Evolutionary conservation across 2,888 invertebrate genomes (phyloP).

Genomic region (Yponomeuta evonymella): DNA sequence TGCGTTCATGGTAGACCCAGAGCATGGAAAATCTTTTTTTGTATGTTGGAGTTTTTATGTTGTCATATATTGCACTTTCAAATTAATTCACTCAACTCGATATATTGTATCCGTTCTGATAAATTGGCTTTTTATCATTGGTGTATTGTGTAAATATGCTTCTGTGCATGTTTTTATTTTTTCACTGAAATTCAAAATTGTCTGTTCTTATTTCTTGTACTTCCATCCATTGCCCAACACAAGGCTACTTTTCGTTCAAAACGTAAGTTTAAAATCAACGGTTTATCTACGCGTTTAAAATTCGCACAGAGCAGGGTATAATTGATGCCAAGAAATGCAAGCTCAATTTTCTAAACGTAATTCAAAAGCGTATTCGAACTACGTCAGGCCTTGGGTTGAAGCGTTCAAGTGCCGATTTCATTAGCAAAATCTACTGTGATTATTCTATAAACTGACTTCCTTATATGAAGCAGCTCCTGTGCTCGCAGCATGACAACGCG

Average conservation of each 20-base stretch:
- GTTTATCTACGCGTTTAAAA: too few species aligned
- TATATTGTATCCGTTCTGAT: not conserved
- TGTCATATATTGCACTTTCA: not conserved
- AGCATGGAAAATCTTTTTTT: not conserved
- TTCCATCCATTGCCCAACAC: not conserved
- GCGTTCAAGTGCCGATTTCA: not conserved
- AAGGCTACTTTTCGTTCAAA: not conserved
- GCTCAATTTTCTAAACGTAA: not conserved
- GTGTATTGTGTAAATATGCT: conserved; percentile 1
- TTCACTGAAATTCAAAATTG: not conserved
- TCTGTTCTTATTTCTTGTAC: not conserved
- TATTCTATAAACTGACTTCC: too few species aligned
- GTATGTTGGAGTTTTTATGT: not conserved
- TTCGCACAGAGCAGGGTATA: too few species aligned
- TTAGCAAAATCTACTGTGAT: not conserved
- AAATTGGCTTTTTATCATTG: conserved; percentile 1
- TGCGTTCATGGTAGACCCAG: not conserved
- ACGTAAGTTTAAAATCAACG: too few species aligned
- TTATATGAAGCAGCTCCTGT: too few species aligned
- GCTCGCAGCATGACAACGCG: too few species aligned
- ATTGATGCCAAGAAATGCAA: too few species aligned
- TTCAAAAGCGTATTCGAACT: not conserved
- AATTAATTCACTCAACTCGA: not conserved
- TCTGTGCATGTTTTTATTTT: conserved; percentile 1
- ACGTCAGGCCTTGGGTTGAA: not conserved